Percentiles rank a stretch among this genome's conserved stretches.
Conservation (phyloP, 2,888 invertebrate species). For the Halictus quadricinctus region DNA sequence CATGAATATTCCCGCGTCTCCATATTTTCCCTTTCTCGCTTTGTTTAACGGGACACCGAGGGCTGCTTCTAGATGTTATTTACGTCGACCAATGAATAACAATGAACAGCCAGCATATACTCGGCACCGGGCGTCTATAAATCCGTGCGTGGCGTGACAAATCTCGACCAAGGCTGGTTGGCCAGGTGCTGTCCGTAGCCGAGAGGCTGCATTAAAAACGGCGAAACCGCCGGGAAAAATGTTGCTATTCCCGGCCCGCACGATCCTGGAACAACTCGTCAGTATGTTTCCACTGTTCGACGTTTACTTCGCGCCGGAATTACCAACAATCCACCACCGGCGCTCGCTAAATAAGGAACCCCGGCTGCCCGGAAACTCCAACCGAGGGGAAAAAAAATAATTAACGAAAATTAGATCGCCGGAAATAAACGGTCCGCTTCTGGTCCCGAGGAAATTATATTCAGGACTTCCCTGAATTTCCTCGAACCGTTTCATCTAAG, state of each 20-base stretch:
- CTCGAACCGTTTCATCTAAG: too few species aligned
- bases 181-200: constrained; percentile 13
- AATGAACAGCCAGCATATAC: constrained; percentile 65
- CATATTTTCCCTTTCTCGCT: constrained; percentile 65
- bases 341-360: neutral
- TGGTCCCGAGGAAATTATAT: too few species aligned
- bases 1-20: constrained; percentile 58
- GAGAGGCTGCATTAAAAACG: constrained; percentile 44
- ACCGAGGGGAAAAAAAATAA: neutral
- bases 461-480: too few species aligned
- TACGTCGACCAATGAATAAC: constrained; percentile 73
- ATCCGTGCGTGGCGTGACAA: constrained; percentile 67
- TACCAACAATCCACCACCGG: neutral
- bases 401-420: too few species aligned
- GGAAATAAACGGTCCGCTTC: too few species aligned
- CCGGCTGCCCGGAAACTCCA: neutral
- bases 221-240: constrained; percentile 39
- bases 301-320: constrained; percentile 4
- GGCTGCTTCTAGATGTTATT: constrained; percentile 69
- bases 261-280: neutral
- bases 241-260: neutral
- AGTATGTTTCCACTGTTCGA: neutral
- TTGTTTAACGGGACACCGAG: constrained; percentile 70
- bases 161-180: constrained; percentile 49
- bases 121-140: constrained; percentile 64